phyloP scores from a whole-genome alignment of 1,140 invertebrate species.

The Caerostris extrusa region DNA sequence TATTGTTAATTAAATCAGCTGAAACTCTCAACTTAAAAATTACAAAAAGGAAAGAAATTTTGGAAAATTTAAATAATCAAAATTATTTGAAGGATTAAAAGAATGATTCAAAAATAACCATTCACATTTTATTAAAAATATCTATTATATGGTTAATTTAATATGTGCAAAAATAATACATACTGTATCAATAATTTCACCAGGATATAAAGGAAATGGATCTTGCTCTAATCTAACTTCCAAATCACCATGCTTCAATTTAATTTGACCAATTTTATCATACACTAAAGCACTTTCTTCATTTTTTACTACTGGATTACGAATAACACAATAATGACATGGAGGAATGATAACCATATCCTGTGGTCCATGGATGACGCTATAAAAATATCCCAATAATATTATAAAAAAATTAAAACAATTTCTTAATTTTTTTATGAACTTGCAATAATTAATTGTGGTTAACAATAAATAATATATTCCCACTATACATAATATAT shows the following conservation, averaged over 20 bases:
- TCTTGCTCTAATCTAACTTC: constrained; percentile 83
- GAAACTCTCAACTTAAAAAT: too few relatives aligned
- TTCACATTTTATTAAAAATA: neutral
- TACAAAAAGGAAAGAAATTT: too few relatives aligned
- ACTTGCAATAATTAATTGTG: neutral
- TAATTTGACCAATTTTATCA: constrained; percentile 82
- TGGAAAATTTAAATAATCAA: too few relatives aligned
- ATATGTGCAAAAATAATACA: constrained; percentile 8
- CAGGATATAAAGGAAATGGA: constrained; percentile 84
- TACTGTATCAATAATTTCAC: constrained; percentile 82
- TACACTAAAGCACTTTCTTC: constrained; percentile 80
- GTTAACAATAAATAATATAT: neutral
- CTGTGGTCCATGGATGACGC: constrained; percentile 79
- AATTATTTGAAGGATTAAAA: too few relatives aligned
- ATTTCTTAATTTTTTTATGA: neutral
- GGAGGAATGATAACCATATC: constrained; percentile 84
- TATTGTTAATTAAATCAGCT: too few relatives aligned
- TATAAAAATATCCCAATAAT: neutral
- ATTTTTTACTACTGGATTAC: constrained; percentile 82
- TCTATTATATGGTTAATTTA: neutral
- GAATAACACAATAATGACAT: constrained; percentile 83
- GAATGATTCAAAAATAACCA: too few relatives aligned
- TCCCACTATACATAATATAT: neutral
- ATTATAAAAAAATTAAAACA: neutral
- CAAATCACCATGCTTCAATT: constrained; percentile 82